Percentiles rank a stretch among this genome's conserved stretches.
Evolutionary conservation across 2,797 vertebrate species (phyloP).

Genomic region (Octomys mimax): DNA sequence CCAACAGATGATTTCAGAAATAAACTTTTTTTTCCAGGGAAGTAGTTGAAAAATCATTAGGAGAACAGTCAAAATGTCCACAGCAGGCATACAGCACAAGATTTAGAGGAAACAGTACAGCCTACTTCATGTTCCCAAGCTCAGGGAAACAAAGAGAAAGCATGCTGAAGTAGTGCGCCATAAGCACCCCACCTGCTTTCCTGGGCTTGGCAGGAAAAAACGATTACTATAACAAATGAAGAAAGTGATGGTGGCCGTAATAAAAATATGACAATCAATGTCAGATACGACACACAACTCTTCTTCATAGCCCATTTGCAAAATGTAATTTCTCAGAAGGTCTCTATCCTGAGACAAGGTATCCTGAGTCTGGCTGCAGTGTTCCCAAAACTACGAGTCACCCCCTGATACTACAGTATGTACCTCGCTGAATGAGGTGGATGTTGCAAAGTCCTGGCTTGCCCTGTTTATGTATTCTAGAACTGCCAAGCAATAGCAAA

Average conservation of each 20-base stretch:
- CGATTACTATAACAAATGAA: conserved; percentile 15
- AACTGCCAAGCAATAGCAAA: conserved; percentile 36
- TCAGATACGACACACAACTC: not conserved
- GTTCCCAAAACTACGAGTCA: not conserved
- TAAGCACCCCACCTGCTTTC: not conserved
- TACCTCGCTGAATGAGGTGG: not conserved
- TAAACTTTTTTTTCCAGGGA: conserved; percentile 63
- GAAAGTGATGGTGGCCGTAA: conserved; percentile 2
- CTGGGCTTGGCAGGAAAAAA: conserved; percentile 30
- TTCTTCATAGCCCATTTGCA: not conserved
- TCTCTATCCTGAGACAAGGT: not conserved
- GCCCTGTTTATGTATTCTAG: conserved; percentile 7
- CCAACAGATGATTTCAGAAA: conserved; percentile 82
- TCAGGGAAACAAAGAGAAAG: conserved; percentile 79
- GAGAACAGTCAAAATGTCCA: conserved; percentile 81
- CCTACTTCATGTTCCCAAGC: conserved; percentile 74
- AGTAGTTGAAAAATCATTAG: conserved; percentile 79
- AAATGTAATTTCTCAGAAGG: not conserved
- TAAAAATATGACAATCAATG: conserved; percentile 28
- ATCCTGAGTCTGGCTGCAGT: not conserved
- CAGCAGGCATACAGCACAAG: conserved; percentile 80
- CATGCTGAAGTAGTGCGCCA: not conserved
- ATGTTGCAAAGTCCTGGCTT: not conserved
- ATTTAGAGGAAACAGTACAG: conserved; percentile 76
- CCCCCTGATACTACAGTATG: not conserved